These are phyloP conservation scores for Odontocolon sp. DNA, from an alignment of 2,888 invertebrate species.

Conservation along the genomic window DNA sequence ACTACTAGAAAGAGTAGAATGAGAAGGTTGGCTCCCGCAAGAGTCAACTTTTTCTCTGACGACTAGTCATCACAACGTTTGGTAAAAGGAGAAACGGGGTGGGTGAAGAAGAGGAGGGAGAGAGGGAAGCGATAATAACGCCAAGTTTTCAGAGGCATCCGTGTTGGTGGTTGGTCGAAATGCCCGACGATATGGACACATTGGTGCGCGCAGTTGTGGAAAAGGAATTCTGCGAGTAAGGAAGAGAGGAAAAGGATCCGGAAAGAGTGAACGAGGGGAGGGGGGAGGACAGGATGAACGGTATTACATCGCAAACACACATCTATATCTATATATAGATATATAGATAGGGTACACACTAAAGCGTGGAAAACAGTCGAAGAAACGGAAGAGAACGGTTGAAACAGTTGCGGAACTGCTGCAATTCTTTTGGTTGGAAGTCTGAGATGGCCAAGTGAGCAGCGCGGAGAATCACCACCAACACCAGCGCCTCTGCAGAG, in stretches of 20 bases:
- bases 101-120: constrained; percentile 10
- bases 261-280: not conserved
- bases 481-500: not conserved
- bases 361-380: constrained; percentile 72
- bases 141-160: constrained; percentile 65
- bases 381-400: constrained; percentile 70
- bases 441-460: constrained; percentile 4
- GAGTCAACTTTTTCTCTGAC: constrained; percentile 51
- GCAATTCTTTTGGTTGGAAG: constrained; percentile 67
- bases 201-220: constrained; percentile 13
- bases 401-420: constrained; percentile 73
- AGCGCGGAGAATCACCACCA: too few relatives aligned
- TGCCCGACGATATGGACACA: constrained; percentile 18
- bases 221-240: not conserved
- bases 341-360: constrained; percentile 25
- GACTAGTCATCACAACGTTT: constrained; percentile 53
- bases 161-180: constrained; percentile 10
- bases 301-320: not conserved
- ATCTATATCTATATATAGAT: constrained; percentile 11
- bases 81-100: constrained; percentile 20
- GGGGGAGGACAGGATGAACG: constrained; percentile 1
- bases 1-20: not conserved
- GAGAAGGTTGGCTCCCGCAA: constrained; percentile 16
- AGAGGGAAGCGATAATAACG: constrained; percentile 65
- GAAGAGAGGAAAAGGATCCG: not conserved